Evolutionary conservation across 2,888 invertebrate genomes (phyloP), one percentile per base, ranked within the genome.

Genomic region (Phymatocera aterrima): DNA sequence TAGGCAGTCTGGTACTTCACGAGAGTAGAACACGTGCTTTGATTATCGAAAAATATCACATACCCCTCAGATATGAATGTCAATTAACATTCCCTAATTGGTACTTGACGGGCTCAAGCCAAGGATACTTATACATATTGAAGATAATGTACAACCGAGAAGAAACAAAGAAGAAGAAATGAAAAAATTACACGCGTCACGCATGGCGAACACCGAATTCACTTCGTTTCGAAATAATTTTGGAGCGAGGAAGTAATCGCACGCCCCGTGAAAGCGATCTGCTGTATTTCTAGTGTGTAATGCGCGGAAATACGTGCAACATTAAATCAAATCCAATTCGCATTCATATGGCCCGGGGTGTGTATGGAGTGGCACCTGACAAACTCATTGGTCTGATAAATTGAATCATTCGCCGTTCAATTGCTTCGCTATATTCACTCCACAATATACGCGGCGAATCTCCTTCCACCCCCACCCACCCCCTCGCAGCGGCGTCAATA

Each of bases 391-490:
- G 89, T 87, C 90, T 88, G 90, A 89, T 87, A 89, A 90, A 90
- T 90, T 90, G 88, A 90, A 90, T 90, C 89, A 90, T 90, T 90
- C 90, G 88, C 88, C 88, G 90, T 90, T 90, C 90, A 89, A 90
- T 90, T 89, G 89, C 89, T 88, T 84, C 86, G 85, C 84, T 87
- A 85, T 84, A 82, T 74, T 81, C 82, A 80, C 15, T 70, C 57
- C 68, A 51, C 77, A 60, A 77, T 77, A 78, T 79, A 82, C 84
- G 80, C 84, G 81, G 81, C 82, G 82, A 84, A 83, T 84, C 81
- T 80, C 74, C 80, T 82, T 82, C 82, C 81, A 80, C 80, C 77
- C 46, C 54, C 51, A 4, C 2, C 10, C 21, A 34, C 31, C 57
- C 78, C 78, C 37, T n/a, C 48, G 79, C 79, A 78, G 77, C 79